Evolutionary conservation across 1,140 invertebrate genomes (phyloP).

Genomic region (Chrysomallon squamiferum): DNA sequence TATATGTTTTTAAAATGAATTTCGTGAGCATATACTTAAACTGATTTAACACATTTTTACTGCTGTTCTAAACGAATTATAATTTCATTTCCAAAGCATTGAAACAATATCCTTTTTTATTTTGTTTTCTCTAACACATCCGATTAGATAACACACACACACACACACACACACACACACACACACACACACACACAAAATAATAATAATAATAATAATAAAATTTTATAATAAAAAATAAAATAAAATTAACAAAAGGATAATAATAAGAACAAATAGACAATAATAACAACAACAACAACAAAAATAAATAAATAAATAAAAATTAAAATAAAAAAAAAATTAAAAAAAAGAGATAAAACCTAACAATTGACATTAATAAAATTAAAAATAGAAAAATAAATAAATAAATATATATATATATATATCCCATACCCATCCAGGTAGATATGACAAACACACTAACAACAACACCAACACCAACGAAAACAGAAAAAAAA

Average conservation of each 20-base stretch:
- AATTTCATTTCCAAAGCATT: background rate
- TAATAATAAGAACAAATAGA: background rate
- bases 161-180: background rate
- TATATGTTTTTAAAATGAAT: too few relatives aligned
- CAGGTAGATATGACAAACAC: background rate
- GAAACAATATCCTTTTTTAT: background rate
- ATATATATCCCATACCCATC: background rate
- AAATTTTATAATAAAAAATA: background rate
- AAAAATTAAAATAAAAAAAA: background rate
- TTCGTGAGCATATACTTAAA: too few relatives aligned
- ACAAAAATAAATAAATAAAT: background rate
- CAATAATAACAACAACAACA: background rate
- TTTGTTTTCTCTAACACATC: background rate
- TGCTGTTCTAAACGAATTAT: background rate
- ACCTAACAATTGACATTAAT: background rate
- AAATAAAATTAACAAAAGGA: background rate
- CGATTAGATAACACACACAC: background rate
- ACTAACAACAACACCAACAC: too few relatives aligned
- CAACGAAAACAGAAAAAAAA: too few relatives aligned
- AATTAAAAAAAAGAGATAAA: background rate
- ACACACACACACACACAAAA: background rate
- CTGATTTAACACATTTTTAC: too few relatives aligned
- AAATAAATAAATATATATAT: background rate
- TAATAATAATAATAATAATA: background rate
- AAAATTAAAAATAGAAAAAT: background rate